A percentile compares a stretch with the other conserved stretches of the same genome.
These are phyloP conservation scores for Gryon sp. DNA, from an alignment of 1,140 invertebrate genomes.

Conservation along the genomic window DNA sequence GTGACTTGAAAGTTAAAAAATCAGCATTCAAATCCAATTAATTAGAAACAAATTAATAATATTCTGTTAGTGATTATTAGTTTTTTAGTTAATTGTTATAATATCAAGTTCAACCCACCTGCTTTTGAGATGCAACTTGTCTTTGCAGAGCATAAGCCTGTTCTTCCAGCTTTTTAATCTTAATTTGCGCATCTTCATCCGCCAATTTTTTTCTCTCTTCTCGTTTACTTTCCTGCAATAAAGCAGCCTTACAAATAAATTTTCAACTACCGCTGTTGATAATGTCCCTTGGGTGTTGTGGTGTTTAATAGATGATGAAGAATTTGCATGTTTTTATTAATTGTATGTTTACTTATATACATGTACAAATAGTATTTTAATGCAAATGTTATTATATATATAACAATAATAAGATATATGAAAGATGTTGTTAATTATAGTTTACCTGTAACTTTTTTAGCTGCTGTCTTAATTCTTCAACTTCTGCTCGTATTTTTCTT, in stretches of 20 bases:
- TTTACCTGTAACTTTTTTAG: slow-evolving; percentile 89
- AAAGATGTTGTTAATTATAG: too few relatives aligned
- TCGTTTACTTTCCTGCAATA: slow-evolving; percentile 89
- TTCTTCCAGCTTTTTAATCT: slow-evolving; percentile 97
- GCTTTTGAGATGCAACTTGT: slow-evolving; percentile 91
- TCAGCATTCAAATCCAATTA: slow-evolving; percentile 1
- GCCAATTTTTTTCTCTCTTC: slow-evolving; percentile 95
- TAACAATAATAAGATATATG: too few relatives aligned
- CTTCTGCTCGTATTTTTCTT: slow-evolving; percentile 92
- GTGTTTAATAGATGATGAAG: too few relatives aligned
- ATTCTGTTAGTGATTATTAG: too few relatives aligned
- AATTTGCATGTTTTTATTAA: too few relatives aligned
- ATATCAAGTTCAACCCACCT: slow-evolving; percentile 79
- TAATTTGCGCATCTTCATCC: slow-evolving; percentile 95
- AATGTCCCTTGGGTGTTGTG: slow-evolving; percentile 25
- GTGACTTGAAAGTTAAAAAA: too few relatives aligned
- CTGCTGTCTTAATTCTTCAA: slow-evolving; percentile 92
- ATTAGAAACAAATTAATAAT: neutral
- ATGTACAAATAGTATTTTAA: too few relatives aligned
- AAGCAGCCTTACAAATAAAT: slow-evolving; percentile 60
- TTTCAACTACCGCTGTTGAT: slow-evolving; percentile 37
- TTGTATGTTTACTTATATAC: too few relatives aligned
- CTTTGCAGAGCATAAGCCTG: slow-evolving; percentile 91
- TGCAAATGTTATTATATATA: too few relatives aligned
- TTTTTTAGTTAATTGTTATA: too few relatives aligned